Evolutionary conservation across 2,113 vertebrate species (phyloP).

Genomic region (Hydropotes inermis): DNA sequence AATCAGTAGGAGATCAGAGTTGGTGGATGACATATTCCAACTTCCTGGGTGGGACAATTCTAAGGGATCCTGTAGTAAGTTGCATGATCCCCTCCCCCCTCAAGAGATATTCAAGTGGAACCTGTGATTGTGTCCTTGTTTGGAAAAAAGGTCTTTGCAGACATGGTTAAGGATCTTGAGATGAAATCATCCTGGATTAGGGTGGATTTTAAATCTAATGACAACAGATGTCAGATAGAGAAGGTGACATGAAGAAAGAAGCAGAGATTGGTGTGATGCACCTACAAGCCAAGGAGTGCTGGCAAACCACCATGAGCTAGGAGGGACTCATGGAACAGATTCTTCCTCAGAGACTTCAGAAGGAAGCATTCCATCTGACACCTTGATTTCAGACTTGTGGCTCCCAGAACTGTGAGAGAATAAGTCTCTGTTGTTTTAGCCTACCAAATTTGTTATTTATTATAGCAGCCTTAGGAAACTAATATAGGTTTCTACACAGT

Average conservation of each 20-base stretch:
- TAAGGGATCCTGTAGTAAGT: not conserved
- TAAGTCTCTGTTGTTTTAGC: not conserved
- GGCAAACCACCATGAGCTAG: not conserved
- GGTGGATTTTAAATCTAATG: not conserved
- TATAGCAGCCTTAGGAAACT: not conserved
- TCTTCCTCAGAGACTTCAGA: not conserved
- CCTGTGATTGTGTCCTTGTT: slow-evolving; percentile 10
- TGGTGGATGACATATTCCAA: not conserved
- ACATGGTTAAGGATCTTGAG: not conserved
- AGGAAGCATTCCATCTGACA: not conserved
- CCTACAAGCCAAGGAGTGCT: not conserved
- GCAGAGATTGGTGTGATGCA: not conserved
- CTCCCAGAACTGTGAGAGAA: not conserved
- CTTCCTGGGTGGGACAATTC: not conserved
- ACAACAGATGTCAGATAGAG: not conserved
- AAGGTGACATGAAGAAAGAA: not conserved
- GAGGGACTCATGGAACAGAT: not conserved
- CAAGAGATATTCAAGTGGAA: not conserved
- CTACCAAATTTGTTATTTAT: not conserved
- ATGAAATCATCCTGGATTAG: not conserved
- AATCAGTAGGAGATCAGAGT: not conserved
- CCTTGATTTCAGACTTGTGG: not conserved
- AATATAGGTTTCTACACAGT: not conserved
- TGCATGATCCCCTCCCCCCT: not conserved
- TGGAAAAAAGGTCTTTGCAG: not conserved